Conservation (phyloP, 1,140 invertebrate genomes). For the Lepidurus packardi region DNA sequence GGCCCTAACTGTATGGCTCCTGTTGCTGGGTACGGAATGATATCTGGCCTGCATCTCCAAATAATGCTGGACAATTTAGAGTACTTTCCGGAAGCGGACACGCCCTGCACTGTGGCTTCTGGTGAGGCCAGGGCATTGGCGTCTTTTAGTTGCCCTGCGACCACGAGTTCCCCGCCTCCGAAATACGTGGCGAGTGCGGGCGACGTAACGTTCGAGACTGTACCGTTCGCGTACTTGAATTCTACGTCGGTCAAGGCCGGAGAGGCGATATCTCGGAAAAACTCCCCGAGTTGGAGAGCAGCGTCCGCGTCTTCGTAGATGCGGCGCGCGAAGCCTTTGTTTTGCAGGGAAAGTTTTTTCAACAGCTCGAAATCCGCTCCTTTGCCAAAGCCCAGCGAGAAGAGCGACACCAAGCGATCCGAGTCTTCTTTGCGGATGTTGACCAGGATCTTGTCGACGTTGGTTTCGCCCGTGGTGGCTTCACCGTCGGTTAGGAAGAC, state of each 20-base stretch:
- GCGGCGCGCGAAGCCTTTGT: slow-evolving; percentile 61
- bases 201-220: slow-evolving; percentile 43
- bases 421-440: slow-evolving; percentile 40
- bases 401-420: slow-evolving; percentile 48
- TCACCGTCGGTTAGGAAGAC: slow-evolving; percentile 71
- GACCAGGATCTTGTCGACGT: slow-evolving; percentile 51
- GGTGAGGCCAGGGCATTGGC: background rate
- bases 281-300: slow-evolving; percentile 60
- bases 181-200: slow-evolving; percentile 53
- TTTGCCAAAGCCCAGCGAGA: slow-evolving; percentile 64
- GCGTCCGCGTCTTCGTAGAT: slow-evolving; percentile 69
- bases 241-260: slow-evolving; percentile 60
- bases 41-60: background rate
- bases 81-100: background rate
- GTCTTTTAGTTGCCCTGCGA: slow-evolving; percentile 49
- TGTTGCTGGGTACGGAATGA: background rate
- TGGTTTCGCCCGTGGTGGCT: slow-evolving; percentile 56
- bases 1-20: background rate
- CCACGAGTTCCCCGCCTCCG: slow-evolving; percentile 54
- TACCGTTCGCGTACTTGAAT: slow-evolving; percentile 52
- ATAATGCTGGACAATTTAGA: background rate
- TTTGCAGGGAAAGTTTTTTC: slow-evolving; percentile 57
- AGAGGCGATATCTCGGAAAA: slow-evolving; percentile 65
- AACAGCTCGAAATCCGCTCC: slow-evolving; percentile 62
- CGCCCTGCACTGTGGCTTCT: background rate